A percentile compares a stretch with the other conserved stretches of the same genome.
These are phyloP conservation scores for Verasper variegatus DNA, from an alignment of 2,113 vertebrate species.

Conservation along the genomic window DNA sequence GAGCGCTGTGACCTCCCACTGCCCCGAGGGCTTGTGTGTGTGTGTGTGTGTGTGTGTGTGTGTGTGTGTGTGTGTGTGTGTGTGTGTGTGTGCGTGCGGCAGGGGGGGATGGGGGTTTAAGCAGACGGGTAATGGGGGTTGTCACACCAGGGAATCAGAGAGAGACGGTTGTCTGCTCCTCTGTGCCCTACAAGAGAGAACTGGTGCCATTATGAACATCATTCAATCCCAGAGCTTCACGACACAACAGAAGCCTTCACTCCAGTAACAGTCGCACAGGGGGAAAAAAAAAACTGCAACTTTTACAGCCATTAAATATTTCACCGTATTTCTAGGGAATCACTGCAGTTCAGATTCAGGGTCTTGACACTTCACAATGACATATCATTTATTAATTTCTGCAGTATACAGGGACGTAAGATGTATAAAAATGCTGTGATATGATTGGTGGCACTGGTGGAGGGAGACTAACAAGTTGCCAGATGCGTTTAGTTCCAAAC, in stretches of 20 bases:
- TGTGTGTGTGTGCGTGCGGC: constrained; percentile 35
- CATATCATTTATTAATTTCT: neutral
- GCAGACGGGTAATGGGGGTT: constrained; percentile 82
- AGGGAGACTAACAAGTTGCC: constrained; percentile 39
- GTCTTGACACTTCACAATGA: neutral
- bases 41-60: constrained; percentile 42
- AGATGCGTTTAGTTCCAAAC: constrained; percentile 31
- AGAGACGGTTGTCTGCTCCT: constrained; percentile 69
- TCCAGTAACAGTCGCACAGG: constrained; percentile 22
- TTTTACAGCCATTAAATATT: constrained; percentile 28
- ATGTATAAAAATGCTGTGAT: constrained; percentile 1
- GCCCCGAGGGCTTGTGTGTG: constrained; percentile 53
- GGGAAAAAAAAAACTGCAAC: constrained; percentile 19
- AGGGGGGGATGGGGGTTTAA: constrained; percentile 65
- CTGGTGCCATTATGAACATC: constrained; percentile 60
- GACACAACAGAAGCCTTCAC: constrained; percentile 1
- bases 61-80: constrained; percentile 40
- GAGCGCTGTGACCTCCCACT: constrained; percentile 72
- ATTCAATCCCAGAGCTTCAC: constrained; percentile 38
- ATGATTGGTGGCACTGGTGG: constrained; percentile 29
- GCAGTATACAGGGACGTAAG: neutral
- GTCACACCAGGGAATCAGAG: constrained; percentile 78
- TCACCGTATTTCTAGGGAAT: neutral
- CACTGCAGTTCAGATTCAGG: neutral
- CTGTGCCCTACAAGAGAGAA: constrained; percentile 58